Conservation (phyloP, 2,113 vertebrate genomes). For the Lucifuga dentata region DNA sequence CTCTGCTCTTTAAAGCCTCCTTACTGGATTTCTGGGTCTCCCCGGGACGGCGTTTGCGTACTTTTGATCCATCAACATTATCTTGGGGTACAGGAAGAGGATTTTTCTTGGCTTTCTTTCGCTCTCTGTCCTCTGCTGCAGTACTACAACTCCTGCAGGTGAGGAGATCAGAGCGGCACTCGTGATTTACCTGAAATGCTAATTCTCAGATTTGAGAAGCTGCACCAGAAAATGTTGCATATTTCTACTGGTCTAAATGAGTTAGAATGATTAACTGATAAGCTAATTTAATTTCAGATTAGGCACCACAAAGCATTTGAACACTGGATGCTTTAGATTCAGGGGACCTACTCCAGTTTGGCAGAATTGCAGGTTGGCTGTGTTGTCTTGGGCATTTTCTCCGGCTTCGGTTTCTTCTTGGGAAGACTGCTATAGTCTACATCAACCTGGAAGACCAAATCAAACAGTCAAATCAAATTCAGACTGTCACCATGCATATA, state of each 20-base stretch:
- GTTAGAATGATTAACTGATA: no score
- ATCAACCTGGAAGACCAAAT: conserved; percentile 71
- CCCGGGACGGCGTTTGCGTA: conserved; percentile 71
- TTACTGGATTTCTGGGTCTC: conserved; percentile 53
- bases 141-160: conserved; percentile 74
- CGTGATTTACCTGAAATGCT: no score
- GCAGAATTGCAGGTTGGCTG: conserved; percentile 47
- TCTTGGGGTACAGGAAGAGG: conserved; percentile 29
- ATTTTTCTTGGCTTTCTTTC: conserved; percentile 74
- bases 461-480: background rate
- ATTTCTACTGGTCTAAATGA: no score
- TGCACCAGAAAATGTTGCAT: no score
- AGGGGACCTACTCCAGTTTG: conserved; percentile 82
- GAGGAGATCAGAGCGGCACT: background rate
- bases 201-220: no score
- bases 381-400: conserved; percentile 73
- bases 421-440: conserved; percentile 62
- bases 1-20: conserved; percentile 63
- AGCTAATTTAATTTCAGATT: no score
- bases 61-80: conserved; percentile 57
- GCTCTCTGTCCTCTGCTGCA: conserved; percentile 68
- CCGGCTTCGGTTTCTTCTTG: conserved; percentile 83
- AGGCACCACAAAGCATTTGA: background rate
- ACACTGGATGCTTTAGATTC: background rate
- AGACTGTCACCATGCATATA: background rate